Conservation (phyloP, 2,797 vertebrate genomes). For the Rachycentron canadum region DNA sequence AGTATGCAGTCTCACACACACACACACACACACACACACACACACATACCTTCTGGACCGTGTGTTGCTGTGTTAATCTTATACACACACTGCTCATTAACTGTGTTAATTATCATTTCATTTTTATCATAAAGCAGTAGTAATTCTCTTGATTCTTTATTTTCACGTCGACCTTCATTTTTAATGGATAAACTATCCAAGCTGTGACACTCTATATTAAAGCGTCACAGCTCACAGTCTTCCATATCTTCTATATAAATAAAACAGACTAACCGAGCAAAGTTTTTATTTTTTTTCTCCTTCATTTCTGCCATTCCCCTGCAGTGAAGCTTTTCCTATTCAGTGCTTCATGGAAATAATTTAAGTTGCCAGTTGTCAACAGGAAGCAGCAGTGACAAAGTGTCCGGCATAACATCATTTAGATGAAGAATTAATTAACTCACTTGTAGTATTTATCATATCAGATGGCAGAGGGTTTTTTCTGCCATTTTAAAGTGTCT, state of each 20-base stretch:
- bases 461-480: constrained; percentile 19
- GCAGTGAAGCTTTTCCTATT: constrained; percentile 13
- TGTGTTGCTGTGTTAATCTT: constrained; percentile 15
- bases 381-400: constrained; percentile 20
- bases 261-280: constrained; percentile 20
- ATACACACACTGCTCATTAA: constrained; percentile 25
- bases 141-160: neutral
- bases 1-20: neutral
- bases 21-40: neutral
- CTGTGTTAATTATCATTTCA: constrained; percentile 33
- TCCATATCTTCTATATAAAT: constrained; percentile 29
- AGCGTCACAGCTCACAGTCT: constrained; percentile 23
- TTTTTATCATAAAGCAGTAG: constrained; percentile 20
- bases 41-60: neutral
- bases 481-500: neutral
- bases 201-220: constrained; percentile 24
- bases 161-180: constrained; percentile 22
- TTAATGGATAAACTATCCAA: neutral
- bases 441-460: constrained; percentile 28
- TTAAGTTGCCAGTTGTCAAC: constrained; percentile 44
- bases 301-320: constrained; percentile 12
- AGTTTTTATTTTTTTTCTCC: neutral
- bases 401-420: constrained; percentile 15
- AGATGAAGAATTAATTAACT: constrained; percentile 50
- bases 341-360: constrained; percentile 28